These are phyloP conservation scores for Manduca sexta DNA, from an alignment of 1,140 invertebrate genomes.

Conservation along the genomic window DNA sequence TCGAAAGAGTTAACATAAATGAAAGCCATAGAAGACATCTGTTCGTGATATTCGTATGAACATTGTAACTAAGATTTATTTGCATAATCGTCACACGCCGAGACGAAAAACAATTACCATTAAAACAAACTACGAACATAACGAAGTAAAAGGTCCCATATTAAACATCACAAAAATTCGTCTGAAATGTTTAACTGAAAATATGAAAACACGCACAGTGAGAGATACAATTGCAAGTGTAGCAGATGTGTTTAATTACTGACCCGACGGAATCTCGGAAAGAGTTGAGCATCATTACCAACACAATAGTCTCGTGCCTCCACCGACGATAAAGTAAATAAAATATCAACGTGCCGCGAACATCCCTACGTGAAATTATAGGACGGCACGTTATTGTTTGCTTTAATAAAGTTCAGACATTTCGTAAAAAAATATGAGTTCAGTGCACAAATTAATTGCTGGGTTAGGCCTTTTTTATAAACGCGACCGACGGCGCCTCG, in stretches of 20 bases:
- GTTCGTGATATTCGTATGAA: too few species aligned
- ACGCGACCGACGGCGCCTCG: conserved; percentile 22
- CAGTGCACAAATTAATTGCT: conserved; percentile 53
- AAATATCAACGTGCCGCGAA: conserved; percentile 61
- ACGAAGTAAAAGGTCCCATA: conserved; percentile 17
- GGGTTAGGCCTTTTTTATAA: conserved; percentile 50
- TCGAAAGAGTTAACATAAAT: too few species aligned
- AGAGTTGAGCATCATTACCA: conserved; percentile 56
- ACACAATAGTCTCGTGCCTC: conserved; percentile 35
- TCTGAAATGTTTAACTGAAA: conserved; percentile 33
- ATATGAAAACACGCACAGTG: conserved; percentile 41
- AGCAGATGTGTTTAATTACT: conserved; percentile 67
- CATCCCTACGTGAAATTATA: conserved; percentile 38
- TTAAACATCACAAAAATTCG: conserved; percentile 21
- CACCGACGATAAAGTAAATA: conserved; percentile 53
- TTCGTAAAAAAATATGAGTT: conserved; percentile 51
- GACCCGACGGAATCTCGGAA: conserved; percentile 57
- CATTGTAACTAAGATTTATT: conserved; percentile 9
- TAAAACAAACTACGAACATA: conserved; percentile 23
- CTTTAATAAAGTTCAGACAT: conserved; percentile 56
- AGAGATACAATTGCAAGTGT: conserved; percentile 48
- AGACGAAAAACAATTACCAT: conserved; percentile 13
- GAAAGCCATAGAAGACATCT: too few species aligned
- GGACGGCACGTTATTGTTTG: conserved; percentile 51
- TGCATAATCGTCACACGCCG: conserved; percentile 15